Conservation (phyloP, 35 echinoderm and acorn worm species). For the Apostichopus japonicus region DNA sequence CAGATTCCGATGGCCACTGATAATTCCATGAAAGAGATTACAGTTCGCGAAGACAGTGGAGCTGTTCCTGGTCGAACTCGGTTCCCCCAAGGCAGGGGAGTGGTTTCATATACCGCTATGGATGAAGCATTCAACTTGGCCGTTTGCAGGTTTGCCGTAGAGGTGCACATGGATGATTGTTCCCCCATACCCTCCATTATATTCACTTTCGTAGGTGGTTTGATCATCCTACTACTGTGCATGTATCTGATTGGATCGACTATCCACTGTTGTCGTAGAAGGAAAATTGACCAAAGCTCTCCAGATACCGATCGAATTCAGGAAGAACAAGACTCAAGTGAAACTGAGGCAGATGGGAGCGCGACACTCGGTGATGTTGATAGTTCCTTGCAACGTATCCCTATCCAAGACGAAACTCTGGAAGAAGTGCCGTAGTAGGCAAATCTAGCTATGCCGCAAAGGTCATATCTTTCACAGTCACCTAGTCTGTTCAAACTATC, state of each 20-base stretch:
- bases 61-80: neutral
- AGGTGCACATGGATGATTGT: neutral
- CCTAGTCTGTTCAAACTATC: too few species aligned
- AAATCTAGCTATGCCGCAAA: neutral
- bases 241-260: neutral
- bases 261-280: neutral
- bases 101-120: neutral
- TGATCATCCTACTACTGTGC: neutral
- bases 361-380: neutral
- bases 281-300: neutral
- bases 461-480: neutral
- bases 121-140: neutral
- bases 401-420: neutral
- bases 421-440: neutral
- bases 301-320: too few species aligned
- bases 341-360: neutral
- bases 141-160: neutral
- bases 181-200: neutral
- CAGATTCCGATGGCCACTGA: neutral
- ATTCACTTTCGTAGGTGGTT: neutral
- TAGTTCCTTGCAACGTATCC: neutral
- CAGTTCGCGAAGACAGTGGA: neutral
- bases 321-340: too few species aligned
- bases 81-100: neutral
- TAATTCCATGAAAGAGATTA: neutral